These are phyloP conservation scores for Propithecus coquereli DNA, from an alignment of 2,113 vertebrate genomes.

Conservation along the genomic window DNA sequence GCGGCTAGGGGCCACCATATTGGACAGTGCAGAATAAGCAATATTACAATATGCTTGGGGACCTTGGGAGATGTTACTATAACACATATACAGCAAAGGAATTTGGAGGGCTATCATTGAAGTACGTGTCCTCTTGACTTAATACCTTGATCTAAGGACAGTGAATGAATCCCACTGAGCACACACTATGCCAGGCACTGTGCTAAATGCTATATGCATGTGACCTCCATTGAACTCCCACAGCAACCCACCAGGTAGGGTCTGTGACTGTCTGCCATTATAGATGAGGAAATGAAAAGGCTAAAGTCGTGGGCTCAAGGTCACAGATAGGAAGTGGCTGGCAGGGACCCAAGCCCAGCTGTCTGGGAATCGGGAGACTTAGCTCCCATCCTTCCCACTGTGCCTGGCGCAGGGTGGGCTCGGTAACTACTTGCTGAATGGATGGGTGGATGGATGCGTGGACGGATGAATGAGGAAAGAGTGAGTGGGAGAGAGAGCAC, in stretches of 20 bases:
- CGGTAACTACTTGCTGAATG: conserved; percentile 27
- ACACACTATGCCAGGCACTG: accelerated
- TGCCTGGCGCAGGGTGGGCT: background rate
- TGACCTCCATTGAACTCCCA: background rate
- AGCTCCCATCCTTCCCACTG: background rate
- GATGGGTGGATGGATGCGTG: conserved; percentile 29
- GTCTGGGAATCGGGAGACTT: background rate
- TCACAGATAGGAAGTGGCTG: conserved; percentile 24
- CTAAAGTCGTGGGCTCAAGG: background rate
- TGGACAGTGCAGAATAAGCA: background rate
- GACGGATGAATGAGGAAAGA: conserved; percentile 59
- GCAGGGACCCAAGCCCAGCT: background rate
- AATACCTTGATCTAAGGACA: background rate
- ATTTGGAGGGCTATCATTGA: background rate
- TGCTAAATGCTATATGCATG: accelerated
- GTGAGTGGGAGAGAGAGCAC: conserved; percentile 27
- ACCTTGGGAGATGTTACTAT: background rate
- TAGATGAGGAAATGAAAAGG: background rate
- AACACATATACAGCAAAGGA: background rate
- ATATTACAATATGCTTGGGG: background rate
- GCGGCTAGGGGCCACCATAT: background rate
- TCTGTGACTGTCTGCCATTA: background rate
- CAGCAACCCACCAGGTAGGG: background rate
- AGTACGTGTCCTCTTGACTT: background rate
- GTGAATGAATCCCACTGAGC: accelerated